Evolutionary conservation across 1,140 invertebrate genomes (phyloP).

Genomic region (Bombus picipes): DNA sequence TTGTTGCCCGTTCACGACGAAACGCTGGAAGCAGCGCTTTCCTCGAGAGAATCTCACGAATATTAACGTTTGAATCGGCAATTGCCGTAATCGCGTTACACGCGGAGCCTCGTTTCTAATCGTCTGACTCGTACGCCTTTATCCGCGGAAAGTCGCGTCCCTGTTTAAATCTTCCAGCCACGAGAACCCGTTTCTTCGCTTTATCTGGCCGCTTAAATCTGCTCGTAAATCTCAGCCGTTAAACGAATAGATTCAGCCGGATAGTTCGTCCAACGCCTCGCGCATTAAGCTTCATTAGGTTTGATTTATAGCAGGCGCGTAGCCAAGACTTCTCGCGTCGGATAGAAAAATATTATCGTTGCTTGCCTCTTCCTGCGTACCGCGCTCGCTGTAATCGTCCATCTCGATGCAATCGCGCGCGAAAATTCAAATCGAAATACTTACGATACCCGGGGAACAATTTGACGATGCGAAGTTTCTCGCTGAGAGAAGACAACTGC

Average conservation of each 20-base stretch:
- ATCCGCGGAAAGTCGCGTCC: not conserved
- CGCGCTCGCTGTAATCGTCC: fast-evolving
- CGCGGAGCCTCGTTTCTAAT: not conserved
- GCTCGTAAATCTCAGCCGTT: conserved; percentile 15
- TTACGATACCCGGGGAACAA: fast-evolving
- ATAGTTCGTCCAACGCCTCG: not conserved
- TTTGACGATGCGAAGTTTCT: too few relatives aligned
- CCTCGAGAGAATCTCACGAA: not conserved
- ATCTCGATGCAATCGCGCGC: too few relatives aligned
- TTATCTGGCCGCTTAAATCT: conserved; percentile 23
- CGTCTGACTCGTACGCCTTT: too few relatives aligned
- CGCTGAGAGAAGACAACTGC: too few relatives aligned
- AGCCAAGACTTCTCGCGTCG: too few relatives aligned
- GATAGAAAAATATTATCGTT: not conserved
- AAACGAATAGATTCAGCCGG: conserved; percentile 13
- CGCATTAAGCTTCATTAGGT: conserved; percentile 33
- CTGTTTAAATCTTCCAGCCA: not conserved
- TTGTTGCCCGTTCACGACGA: too few relatives aligned
- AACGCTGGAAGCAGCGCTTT: fast-evolving
- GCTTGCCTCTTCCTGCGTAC: fast-evolving
- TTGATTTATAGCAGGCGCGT: conserved; percentile 1
- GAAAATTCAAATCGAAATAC: fast-evolving
- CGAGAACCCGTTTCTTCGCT: not conserved
- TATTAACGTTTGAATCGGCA: not conserved
- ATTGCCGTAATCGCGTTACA: not conserved